Evolutionary conservation across 2,113 vertebrate species (phyloP).

Genomic region (western clawed frog (Xenopus tropicalis)): DNA sequence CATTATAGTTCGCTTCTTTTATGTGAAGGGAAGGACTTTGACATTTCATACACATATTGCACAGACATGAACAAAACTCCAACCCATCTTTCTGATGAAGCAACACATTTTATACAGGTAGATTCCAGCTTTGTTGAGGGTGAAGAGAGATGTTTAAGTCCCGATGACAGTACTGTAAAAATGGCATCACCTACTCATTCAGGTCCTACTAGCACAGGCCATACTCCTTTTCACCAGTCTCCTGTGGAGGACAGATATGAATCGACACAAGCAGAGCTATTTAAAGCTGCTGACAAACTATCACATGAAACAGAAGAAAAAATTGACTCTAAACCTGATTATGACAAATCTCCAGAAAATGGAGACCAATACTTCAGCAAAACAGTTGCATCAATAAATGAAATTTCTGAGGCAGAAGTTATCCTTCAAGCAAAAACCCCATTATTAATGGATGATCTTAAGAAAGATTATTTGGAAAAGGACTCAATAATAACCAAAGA

Average conservation of each 20-base stretch:
- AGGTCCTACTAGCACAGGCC: constrained; percentile 86
- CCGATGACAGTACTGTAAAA: constrained; percentile 92
- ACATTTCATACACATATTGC: constrained; percentile 32
- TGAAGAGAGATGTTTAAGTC: constrained; percentile 86
- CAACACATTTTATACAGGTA: constrained; percentile 47
- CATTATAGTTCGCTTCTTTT: constrained; percentile 65
- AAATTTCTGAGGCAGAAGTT: background rate
- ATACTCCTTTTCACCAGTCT: constrained; percentile 88
- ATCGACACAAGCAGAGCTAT: constrained; percentile 59
- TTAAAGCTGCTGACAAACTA: constrained; percentile 58
- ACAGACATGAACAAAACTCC: constrained; percentile 37
- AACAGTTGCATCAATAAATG: constrained; percentile 8
- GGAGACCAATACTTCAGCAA: constrained; percentile 10
- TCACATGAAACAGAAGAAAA: constrained; percentile 52
- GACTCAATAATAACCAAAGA: constrained; percentile 25
- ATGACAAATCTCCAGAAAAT: constrained; percentile 26
- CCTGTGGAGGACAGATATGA: constrained; percentile 85
- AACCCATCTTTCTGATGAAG: constrained; percentile 42
- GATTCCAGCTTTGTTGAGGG: constrained; percentile 67
- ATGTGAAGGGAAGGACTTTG: constrained; percentile 49
- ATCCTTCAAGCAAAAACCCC: rapidly evolving
- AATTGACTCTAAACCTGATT: constrained; percentile 25
- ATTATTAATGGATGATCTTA: background rate
- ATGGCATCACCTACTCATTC: constrained; percentile 90
- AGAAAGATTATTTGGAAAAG: constrained; percentile 19